Evolutionary conservation across 2,888 invertebrate species (phyloP), one percentile per base, ranked within the genome.

Genomic region (Cosmopolites sordidus): DNA sequence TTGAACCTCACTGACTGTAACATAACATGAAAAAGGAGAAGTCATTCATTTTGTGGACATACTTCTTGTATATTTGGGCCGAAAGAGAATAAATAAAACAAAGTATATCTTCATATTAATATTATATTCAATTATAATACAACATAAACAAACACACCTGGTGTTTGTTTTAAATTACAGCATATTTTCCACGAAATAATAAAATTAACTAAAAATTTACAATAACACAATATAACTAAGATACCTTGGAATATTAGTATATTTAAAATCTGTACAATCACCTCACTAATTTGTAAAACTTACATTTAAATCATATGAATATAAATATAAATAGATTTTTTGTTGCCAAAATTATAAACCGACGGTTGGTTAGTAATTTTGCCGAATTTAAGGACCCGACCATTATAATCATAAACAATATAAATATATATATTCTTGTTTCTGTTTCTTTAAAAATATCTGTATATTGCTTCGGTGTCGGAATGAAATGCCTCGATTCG

Each of bases 261-360:
- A 55, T 55, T 53, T 53, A 50, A 62, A 69, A 67, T 71, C 69
- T 73, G 73, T 73, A 73, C 73, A 73, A 70, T 70, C 73, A 72
- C 73, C 73, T 65, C 58, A 64, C 73, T 72, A 73, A 71, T 69
- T 69, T 69, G 68, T 72, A 72, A 70, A 70, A 64, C 71, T 69
- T 72, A 44, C 64, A 49, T 6, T 6, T 27, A 9, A 66, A 64
- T 62, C 62, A 56, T 48, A 54, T 51, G 54, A 58, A 47, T 44
- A 56, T 41, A 16, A 41, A 41, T 17, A 16, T 41, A 41, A 41
- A 41, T 41, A n/a, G 41, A 14, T 17, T 41, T 41, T 17, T n/a
- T n/a, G 1, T 33, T 33, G 33, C 33, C 33, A 33, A 33, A 33
- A 33, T 33, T 33, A 33, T 33, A 33, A 33, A 33, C 33, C 33